These are phyloP conservation scores for Toxostoma redivivum DNA, from an alignment of 2,113 vertebrate genomes.

Conservation along the genomic window DNA sequence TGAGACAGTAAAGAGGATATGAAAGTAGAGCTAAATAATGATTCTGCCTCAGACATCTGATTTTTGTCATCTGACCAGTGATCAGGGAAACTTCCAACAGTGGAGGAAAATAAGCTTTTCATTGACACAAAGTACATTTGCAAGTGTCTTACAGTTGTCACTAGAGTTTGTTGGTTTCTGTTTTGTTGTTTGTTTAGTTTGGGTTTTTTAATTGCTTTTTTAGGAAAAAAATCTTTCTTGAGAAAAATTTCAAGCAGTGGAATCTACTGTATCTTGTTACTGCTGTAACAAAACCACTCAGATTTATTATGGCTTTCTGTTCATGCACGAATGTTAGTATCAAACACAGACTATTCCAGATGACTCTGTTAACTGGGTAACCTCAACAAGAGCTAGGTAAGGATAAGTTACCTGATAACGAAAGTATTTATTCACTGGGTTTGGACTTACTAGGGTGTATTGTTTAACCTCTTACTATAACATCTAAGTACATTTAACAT, in stretches of 20 bases:
- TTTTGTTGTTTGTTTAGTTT: not conserved
- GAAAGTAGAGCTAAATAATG: not conserved
- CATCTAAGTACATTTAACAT: not conserved
- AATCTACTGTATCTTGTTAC: not conserved
- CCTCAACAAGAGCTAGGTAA: not conserved
- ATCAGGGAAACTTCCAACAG: not conserved
- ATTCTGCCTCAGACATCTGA: not conserved
- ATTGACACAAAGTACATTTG: not conserved
- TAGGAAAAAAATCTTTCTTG: not conserved
- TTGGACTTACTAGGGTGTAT: not conserved
- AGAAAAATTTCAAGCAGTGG: not conserved
- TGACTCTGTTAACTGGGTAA: not conserved
- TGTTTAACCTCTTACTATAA: not conserved
- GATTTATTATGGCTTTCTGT: not conserved
- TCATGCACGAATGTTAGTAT: not conserved
- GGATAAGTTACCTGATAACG: not conserved
- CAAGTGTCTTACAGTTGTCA: not conserved
- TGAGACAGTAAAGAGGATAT: not conserved
- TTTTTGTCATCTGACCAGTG: not conserved
- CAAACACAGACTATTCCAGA: not conserved
- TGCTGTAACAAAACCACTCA: not conserved
- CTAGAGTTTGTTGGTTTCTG: not conserved
- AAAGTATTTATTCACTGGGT: not conserved
- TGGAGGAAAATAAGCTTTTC: not conserved
- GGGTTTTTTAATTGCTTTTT: not conserved